Evolutionary conservation across 2,888 invertebrate genomes (phyloP), one percentile per base, ranked within the genome.

Genomic region (Pollenia angustigena): DNA sequence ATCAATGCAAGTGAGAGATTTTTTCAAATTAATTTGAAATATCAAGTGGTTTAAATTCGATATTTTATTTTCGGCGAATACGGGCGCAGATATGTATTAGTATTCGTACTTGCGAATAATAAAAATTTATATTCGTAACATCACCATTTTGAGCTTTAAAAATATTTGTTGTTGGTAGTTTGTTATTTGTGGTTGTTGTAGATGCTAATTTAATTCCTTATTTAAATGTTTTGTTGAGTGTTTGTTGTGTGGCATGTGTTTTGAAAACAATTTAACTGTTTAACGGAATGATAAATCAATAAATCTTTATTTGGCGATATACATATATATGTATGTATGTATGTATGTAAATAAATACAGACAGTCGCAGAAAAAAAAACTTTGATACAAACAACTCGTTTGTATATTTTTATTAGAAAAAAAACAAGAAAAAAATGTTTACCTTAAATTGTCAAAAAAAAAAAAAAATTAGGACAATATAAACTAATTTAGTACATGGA

Each of bases 241-340:
- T 16, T 56, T 12, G 18, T 60, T 40, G 23, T 72, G 54, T 52
- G 78, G 66, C 68, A 78, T 66, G 66, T 79, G 68, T 72, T 81
- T 68, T 62, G 1, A 62, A 64, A 72, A 54, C 80, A 52, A 52
- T 64, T 72, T 56, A 56, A 46, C 48, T 40, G 46, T 56, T 72
- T 69, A 72, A 23, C 14, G 72, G 56, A 81, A 48, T 46, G 48
- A 72, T 32, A 54, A 72, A 72, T 56, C 64, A 72, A 72, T 81
- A 72, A 66, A 64, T 81, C 64, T 64, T 72, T 72, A 64, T 81
- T 66, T 66, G 54, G 54, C 40, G 64, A 46, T 48, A 66, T 46
- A 32, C 0, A 32, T 32, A 72, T 79, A 48, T 68, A 23, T 32
- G 48, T n/a, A n/a, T n/a, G n/a, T n/a, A n/a, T n/a, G n/a, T n/a